A percentile compares a stretch with the other conserved stretches of the same genome.
Conservation (phyloP, 2,113 vertebrate species). For the Laticauda laticaudata region DNA sequence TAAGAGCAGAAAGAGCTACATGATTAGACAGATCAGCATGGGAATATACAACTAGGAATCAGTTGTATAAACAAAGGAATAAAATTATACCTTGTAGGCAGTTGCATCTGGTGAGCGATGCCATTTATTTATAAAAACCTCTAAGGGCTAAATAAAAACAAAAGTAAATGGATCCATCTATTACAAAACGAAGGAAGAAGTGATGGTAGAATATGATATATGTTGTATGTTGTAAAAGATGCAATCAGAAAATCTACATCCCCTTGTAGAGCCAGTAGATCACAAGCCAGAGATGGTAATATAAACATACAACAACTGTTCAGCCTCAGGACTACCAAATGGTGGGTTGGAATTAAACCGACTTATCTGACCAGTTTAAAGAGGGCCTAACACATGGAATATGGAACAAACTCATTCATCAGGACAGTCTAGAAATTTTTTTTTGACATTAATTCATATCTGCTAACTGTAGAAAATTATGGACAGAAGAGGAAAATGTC, state of each 20-base stretch:
- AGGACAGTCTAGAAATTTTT: background rate
- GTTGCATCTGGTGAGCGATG: background rate
- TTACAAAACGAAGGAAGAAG: background rate
- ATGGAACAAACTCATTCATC: background rate
- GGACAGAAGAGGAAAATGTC: background rate
- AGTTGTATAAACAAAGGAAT: background rate
- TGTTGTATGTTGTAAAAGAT: background rate
- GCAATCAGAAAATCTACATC: background rate
- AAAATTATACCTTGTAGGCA: background rate
- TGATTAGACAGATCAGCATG: background rate
- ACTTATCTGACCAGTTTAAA: background rate
- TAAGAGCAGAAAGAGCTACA: background rate
- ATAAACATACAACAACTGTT: background rate
- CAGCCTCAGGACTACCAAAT: background rate
- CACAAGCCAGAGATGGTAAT: background rate
- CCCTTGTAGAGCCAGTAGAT: background rate
- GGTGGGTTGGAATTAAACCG: background rate
- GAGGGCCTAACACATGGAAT: background rate
- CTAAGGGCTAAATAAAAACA: background rate
- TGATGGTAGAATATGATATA: background rate
- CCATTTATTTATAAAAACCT: background rate
- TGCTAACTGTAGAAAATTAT: background rate
- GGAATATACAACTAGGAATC: background rate
- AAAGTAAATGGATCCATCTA: background rate
- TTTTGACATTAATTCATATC: background rate